Conservation (phyloP, 2,113 vertebrate genomes). For the Columbina picui region DNA sequence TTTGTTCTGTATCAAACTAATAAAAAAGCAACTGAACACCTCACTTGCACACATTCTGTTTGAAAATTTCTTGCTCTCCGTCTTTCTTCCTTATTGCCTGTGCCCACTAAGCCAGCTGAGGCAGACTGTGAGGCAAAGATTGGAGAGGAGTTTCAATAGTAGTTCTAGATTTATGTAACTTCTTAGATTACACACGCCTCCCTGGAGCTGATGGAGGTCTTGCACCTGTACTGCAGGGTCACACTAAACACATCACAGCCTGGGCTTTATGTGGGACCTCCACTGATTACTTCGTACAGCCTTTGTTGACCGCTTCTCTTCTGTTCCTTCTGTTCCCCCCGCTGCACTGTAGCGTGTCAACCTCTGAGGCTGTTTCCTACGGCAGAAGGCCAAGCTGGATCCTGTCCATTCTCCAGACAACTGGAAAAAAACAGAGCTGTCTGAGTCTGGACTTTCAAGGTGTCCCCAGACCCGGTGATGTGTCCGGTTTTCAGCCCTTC, state of each 20-base stretch:
- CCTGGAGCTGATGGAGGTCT: not conserved
- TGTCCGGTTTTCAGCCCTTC: not conserved
- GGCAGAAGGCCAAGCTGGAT: not conserved
- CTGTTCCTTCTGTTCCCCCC: not conserved
- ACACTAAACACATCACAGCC: not conserved
- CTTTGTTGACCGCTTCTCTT: not conserved
- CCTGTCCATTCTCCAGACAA: not conserved
- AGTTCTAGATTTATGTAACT: not conserved
- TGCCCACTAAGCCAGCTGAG: not conserved
- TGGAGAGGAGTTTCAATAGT: not conserved
- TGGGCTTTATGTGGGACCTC: not conserved
- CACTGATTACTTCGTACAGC: not conserved
- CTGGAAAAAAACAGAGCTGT: not conserved
- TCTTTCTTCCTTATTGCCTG: not conserved
- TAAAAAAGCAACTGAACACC: not conserved
- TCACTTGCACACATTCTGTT: not conserved
- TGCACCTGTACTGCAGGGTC: not conserved
- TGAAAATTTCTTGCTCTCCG: not conserved
- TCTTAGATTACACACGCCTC: accelerated
- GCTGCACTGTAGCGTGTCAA: accelerated
- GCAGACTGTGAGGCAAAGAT: not conserved
- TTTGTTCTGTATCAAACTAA: not conserved
- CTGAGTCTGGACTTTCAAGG: not conserved
- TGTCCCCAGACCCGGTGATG: not conserved
- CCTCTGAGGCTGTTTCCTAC: not conserved